Evolutionary conservation across 2,888 invertebrate species (phyloP).

Genomic region (Hypolimnas misippus): DNA sequence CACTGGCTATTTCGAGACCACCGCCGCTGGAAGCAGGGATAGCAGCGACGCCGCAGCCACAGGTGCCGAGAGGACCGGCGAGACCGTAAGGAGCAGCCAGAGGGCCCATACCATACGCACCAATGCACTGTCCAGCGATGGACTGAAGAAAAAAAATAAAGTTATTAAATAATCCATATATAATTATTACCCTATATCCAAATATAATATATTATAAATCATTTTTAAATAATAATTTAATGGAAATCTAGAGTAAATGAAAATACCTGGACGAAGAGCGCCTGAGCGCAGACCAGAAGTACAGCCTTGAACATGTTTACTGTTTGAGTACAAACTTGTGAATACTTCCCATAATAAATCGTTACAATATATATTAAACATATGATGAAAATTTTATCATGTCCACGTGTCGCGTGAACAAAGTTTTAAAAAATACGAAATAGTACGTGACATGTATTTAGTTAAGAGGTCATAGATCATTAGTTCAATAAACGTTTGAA

Average conservation of each 20-base stretch:
- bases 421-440: not conserved
- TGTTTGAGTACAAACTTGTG: slow-evolving; percentile 20
- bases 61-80: slow-evolving; percentile 9
- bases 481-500: not conserved
- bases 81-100: slow-evolving; percentile 19
- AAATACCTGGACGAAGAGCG: slow-evolving; percentile 24
- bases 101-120: slow-evolving; percentile 19
- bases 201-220: too few relatives aligned
- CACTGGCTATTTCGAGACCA: slow-evolving; percentile 48
- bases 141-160: slow-evolving; percentile 37
- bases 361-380: not conserved
- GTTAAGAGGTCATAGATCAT: not conserved
- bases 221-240: too few relatives aligned
- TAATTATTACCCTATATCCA: too few relatives aligned
- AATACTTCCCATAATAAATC: not conserved
- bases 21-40: slow-evolving; percentile 44
- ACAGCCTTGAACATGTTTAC: slow-evolving; percentile 44
- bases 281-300: slow-evolving; percentile 48
- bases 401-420: too few relatives aligned
- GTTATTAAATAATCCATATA: not conserved
- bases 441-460: not conserved
- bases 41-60: slow-evolving; percentile 33
- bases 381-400: too few relatives aligned
- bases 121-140: slow-evolving; percentile 43
- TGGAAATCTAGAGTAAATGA: too few relatives aligned